Evolutionary conservation across 2,797 vertebrate species (phyloP).

Genomic region (Margarornis squamiger): DNA sequence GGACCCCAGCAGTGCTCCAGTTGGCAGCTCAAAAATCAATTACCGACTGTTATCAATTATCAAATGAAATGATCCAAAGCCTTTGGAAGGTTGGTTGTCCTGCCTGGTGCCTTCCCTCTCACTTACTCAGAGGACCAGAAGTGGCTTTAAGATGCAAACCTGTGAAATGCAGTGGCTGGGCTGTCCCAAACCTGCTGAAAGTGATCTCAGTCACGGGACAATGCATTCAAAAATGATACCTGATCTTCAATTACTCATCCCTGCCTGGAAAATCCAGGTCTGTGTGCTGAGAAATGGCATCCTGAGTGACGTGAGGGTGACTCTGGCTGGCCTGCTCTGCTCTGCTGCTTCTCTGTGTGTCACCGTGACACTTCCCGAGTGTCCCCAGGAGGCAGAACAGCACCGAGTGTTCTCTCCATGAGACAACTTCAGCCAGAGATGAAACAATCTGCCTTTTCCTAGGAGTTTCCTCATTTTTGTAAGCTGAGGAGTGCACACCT

Average conservation of each 20-base stretch:
- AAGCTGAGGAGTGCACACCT: neutral
- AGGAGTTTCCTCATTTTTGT: neutral
- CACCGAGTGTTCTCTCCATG: neutral
- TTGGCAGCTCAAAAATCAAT: neutral
- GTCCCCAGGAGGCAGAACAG: neutral
- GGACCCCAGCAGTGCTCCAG: neutral
- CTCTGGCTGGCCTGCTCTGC: neutral
- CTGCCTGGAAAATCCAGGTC: neutral
- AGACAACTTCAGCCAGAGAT: neutral
- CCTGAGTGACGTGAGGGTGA: neutral
- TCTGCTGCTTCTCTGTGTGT: neutral
- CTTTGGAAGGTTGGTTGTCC: neutral
- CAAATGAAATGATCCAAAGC: neutral
- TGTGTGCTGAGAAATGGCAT: neutral
- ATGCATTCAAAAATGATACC: fast-evolving
- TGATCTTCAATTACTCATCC: neutral
- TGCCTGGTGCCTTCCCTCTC: neutral
- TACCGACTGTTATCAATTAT: neutral
- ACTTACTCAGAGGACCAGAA: neutral
- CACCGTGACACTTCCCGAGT: neutral
- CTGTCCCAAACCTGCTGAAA: neutral
- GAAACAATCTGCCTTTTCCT: neutral
- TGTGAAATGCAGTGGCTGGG: neutral
- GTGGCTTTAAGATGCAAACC: fast-evolving
- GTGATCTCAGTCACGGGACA: neutral